These are phyloP conservation scores for Erannis defoliaria DNA, from an alignment of 2,888 invertebrate species.

Conservation along the genomic window DNA sequence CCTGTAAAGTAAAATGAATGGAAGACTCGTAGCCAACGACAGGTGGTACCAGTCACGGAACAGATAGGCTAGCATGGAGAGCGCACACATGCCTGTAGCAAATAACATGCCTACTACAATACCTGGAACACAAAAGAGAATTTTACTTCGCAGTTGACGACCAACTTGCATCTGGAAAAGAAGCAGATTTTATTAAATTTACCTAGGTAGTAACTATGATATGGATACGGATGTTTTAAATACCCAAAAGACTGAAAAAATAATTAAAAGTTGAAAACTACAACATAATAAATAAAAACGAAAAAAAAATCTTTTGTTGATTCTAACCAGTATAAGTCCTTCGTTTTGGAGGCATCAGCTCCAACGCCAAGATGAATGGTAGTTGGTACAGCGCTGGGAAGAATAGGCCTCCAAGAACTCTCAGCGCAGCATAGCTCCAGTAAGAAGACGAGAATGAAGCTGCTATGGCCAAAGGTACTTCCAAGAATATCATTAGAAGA, in stretches of 20 bases:
- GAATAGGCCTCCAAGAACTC: slow-evolving; percentile 88
- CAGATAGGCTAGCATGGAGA: slow-evolving; percentile 87
- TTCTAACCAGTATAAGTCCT: slow-evolving; percentile 87
- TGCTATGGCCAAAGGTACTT: slow-evolving; percentile 87
- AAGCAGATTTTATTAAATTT: too few relatives aligned
- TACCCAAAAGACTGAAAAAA: too few relatives aligned
- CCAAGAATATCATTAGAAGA: slow-evolving; percentile 87
- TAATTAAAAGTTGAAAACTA: too few relatives aligned
- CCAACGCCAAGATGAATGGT: slow-evolving; percentile 89
- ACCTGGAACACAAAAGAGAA: slow-evolving; percentile 60
- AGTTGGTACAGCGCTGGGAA: slow-evolving; percentile 90
- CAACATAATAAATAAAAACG: too few relatives aligned
- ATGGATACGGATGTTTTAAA: too few relatives aligned
- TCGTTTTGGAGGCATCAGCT: slow-evolving; percentile 88
- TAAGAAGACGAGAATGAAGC: slow-evolving; percentile 88
- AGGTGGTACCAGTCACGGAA: slow-evolving; percentile 88
- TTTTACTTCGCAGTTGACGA: too few relatives aligned
- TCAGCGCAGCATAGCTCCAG: slow-evolving; percentile 85
- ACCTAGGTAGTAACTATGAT: too few relatives aligned
- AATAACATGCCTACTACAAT: slow-evolving; percentile 89
- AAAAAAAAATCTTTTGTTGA: too few relatives aligned
- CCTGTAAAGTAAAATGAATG: slow-evolving; percentile 86
- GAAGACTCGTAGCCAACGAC: slow-evolving; percentile 88
- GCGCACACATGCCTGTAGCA: slow-evolving; percentile 88
- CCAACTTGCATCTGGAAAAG: too few relatives aligned